A percentile compares a stretch with the other conserved stretches of the same genome.
Evolutionary conservation across 2,888 invertebrate genomes (phyloP).

Genomic region (Lepidonotus clava): DNA sequence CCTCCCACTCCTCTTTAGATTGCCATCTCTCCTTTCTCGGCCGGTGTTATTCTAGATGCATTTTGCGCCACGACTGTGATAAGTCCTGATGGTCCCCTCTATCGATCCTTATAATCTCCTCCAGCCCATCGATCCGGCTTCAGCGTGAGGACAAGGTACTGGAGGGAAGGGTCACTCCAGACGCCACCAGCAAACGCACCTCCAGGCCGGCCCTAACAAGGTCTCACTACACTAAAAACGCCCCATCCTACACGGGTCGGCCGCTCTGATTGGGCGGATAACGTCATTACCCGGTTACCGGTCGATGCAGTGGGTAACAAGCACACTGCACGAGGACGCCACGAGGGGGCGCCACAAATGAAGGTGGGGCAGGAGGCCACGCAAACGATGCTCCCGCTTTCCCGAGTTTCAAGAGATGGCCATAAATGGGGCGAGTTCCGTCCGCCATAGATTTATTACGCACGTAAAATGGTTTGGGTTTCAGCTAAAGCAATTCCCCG

Average conservation of each 20-base stretch:
- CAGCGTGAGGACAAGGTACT: background rate
- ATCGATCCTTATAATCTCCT: slow-evolving; percentile 16
- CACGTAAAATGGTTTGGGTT: background rate
- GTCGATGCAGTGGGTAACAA: slow-evolving; percentile 7
- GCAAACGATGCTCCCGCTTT: too few species aligned
- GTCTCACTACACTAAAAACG: slow-evolving; percentile 8
- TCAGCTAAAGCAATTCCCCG: background rate
- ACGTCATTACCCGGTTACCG: background rate
- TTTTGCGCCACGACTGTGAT: too few species aligned
- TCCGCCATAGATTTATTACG: background rate
- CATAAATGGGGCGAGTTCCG: background rate
- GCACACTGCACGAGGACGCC: background rate
- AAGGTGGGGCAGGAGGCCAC: background rate
- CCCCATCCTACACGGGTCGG: background rate
- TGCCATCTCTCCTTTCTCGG: too few species aligned
- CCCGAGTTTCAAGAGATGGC: background rate
- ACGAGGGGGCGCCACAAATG: background rate
- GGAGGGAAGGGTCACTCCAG: background rate
- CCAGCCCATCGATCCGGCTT: background rate
- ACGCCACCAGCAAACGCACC: background rate
- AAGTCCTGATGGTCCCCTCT: background rate
- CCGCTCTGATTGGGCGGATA: background rate
- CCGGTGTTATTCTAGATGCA: too few species aligned
- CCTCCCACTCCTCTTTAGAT: too few species aligned
- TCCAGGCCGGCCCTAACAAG: background rate